A percentile compares a stretch with the other conserved stretches of the same genome.
Evolutionary conservation across 1,140 invertebrate genomes (phyloP).

Genomic region (Hypothenemus hampei): DNA sequence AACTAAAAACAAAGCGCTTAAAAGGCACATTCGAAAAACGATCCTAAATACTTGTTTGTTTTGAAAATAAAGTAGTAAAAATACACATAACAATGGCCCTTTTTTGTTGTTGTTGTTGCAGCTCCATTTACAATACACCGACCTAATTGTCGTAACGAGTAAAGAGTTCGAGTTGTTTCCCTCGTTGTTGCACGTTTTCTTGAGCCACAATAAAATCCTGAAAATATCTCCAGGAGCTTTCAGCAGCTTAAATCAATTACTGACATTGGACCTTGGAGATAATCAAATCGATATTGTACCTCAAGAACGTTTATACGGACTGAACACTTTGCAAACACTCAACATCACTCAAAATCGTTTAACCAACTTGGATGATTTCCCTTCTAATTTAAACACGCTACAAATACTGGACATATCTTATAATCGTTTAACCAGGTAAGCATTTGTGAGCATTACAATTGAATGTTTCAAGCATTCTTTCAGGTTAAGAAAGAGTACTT

Average conservation of each 20-base stretch:
- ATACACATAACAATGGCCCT: no score
- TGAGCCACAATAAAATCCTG: conserved; percentile 71
- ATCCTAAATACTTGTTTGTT: no score
- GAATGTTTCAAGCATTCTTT: no score
- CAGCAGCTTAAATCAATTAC: conserved; percentile 64
- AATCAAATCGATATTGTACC: conserved; percentile 82
- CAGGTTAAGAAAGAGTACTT: no score
- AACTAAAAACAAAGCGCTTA: no score
- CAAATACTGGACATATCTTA: conserved; percentile 76
- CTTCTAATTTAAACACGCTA: conserved; percentile 67
- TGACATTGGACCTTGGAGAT: conserved; percentile 75
- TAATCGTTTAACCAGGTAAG: conserved; percentile 55
- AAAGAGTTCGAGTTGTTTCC: conserved; percentile 86
- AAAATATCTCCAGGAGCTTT: conserved; percentile 83
- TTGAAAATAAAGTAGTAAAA: no score
- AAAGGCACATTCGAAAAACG: no score
- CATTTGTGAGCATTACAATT: background rate
- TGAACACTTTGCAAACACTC: conserved; percentile 64
- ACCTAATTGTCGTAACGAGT: conserved; percentile 78
- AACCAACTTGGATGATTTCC: conserved; percentile 78
- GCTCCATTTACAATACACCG: conserved; percentile 73
- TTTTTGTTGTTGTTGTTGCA: no score
- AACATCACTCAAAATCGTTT: conserved; percentile 81
- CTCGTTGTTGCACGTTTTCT: conserved; percentile 65
- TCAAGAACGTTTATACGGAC: conserved; percentile 75